phyloP scores from a whole-genome alignment of 1,140 invertebrate genomes.

The Drosophila triauraria region DNA sequence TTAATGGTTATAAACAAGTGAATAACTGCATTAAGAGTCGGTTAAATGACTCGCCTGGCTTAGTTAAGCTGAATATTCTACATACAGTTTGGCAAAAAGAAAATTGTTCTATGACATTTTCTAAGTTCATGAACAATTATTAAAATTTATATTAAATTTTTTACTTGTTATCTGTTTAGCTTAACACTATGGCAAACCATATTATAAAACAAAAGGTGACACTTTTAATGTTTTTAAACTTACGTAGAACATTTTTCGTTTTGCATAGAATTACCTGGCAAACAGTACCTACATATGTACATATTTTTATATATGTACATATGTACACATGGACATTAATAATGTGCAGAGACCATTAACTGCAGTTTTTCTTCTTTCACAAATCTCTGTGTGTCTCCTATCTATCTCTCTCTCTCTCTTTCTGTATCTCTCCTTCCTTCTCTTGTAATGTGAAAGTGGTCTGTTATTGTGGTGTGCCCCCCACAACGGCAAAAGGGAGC shows the following conservation, averaged over 20 bases:
- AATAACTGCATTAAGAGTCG: slow-evolving; percentile 19
- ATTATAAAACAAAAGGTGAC: too few relatives aligned
- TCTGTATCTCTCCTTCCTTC: neutral
- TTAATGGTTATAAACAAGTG: too few relatives aligned
- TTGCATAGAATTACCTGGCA: too few relatives aligned
- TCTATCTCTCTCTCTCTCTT: neutral
- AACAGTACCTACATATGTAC: too few relatives aligned
- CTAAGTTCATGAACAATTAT: too few relatives aligned
- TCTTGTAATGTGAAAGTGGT: slow-evolving; percentile 9
- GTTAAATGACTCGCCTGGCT: slow-evolving; percentile 1
- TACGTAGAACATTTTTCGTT: too few relatives aligned
- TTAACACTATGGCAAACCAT: too few relatives aligned
- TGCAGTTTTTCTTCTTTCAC: neutral
- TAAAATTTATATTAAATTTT: too few relatives aligned
- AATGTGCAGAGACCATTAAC: slow-evolving; percentile 22
- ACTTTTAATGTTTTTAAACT: too few relatives aligned
- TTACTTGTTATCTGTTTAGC: too few relatives aligned
- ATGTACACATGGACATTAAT: neutral
- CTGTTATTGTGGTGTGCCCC: slow-evolving; percentile 13
- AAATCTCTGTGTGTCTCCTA: neutral
- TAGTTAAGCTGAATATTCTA: neutral
- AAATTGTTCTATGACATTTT: too few relatives aligned
- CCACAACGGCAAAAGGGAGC: slow-evolving; percentile 23
- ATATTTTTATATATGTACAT: neutral
- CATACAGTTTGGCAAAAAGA: too few relatives aligned